Evolutionary conservation across 2,113 vertebrate genomes (phyloP).

Genomic region (Ibidorhyncha struthersii): DNA sequence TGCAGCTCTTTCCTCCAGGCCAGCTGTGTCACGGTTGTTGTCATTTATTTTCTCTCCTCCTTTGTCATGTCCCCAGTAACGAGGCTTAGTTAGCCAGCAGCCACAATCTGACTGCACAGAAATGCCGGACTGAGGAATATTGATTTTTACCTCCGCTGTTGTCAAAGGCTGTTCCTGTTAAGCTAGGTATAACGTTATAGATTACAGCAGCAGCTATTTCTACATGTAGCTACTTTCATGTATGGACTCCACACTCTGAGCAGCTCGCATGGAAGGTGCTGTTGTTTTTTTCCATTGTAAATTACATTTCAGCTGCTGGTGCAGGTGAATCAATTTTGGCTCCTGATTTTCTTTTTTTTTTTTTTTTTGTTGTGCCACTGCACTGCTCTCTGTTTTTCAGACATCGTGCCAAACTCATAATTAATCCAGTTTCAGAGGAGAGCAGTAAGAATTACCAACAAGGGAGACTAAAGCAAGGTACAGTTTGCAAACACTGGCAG

Average conservation of each 20-base stretch:
- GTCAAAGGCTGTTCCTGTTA: neutral
- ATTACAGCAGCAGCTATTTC: neutral
- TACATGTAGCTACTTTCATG: neutral
- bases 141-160: neutral
- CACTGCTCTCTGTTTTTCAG: neutral
- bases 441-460: neutral
- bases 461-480: neutral
- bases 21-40: neutral
- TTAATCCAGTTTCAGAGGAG: neutral
- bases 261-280: neutral
- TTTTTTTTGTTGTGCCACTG: neutral
- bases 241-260: neutral
- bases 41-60: neutral
- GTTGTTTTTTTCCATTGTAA: neutral
- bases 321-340: neutral
- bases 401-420: neutral
- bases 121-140: neutral
- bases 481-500: neutral
- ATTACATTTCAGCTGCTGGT: neutral
- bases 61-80: neutral
- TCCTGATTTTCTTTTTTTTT: neutral
- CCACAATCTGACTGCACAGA: neutral
- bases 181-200: neutral
- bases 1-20: neutral
- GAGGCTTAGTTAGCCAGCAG: neutral